Conservation (phyloP, 1,140 invertebrate species). For the Agrypnia vestita region DNA sequence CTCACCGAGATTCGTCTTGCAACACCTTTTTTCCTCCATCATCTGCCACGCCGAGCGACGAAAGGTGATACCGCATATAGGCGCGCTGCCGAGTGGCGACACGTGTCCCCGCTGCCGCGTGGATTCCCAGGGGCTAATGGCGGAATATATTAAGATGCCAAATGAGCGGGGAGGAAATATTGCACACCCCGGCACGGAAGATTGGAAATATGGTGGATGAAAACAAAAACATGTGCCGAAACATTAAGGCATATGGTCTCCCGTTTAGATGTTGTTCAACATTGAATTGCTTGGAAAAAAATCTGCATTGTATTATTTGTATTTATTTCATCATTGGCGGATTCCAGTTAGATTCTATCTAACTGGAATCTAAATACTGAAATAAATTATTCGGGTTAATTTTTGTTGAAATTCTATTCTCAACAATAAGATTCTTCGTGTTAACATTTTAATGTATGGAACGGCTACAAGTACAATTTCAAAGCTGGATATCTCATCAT, state of each 20-base stretch:
- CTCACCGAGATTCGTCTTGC: conserved; percentile 41
- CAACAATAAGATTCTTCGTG: too few relatives aligned
- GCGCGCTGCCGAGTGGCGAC: background rate
- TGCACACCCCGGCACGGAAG: conserved; percentile 41
- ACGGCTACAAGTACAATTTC: too few relatives aligned
- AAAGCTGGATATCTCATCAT: too few relatives aligned
- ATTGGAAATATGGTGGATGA: conserved; percentile 27
- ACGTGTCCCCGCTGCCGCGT: conserved; percentile 3
- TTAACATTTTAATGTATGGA: too few relatives aligned
- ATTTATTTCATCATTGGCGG: too few relatives aligned
- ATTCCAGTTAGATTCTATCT: too few relatives aligned
- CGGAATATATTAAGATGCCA: conserved; percentile 42
- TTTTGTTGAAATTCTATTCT: too few relatives aligned
- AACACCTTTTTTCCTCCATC: conserved; percentile 35
- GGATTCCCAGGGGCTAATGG: conserved; percentile 11
- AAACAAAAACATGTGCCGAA: conserved; percentile 33
- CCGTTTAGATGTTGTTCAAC: background rate
- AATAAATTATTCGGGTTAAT: too few relatives aligned
- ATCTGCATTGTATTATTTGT: too few relatives aligned
- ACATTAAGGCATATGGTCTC: conserved; percentile 20
- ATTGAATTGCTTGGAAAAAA: background rate
- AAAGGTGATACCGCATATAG: conserved; percentile 33
- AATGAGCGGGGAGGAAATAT: conserved; percentile 37
- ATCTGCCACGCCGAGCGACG: conserved; percentile 3
- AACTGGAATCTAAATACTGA: too few relatives aligned